A percentile compares a stretch with the other conserved stretches of the same genome.
phyloP scores from a whole-genome alignment of 2,888 invertebrate genomes.

The Spatulosminthurus flaviceps region DNA sequence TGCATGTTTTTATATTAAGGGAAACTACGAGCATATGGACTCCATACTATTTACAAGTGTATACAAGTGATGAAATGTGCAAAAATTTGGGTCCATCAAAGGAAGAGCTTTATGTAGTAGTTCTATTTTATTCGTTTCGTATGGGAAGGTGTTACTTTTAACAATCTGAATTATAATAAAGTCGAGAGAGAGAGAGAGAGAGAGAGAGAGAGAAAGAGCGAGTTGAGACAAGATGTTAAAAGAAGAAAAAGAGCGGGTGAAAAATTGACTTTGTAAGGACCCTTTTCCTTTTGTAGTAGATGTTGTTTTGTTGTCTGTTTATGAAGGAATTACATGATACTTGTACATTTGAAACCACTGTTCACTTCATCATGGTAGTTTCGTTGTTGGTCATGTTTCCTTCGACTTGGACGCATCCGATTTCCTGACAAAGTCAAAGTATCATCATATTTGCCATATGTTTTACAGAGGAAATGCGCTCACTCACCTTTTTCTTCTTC shows the following conservation, averaged over 20 bases:
- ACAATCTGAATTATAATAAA: too few relatives aligned
- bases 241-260: conserved; percentile 30
- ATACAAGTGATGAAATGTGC: too few relatives aligned
- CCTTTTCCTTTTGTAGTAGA: conserved; percentile 11
- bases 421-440: conserved; percentile 49
- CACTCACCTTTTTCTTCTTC: conserved; percentile 45
- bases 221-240: background rate
- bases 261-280: conserved; percentile 13
- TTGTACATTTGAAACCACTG: conserved; percentile 1
- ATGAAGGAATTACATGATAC: conserved; percentile 11
- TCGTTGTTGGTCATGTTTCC: conserved; percentile 45
- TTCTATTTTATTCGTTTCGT: too few relatives aligned
- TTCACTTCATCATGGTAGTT: conserved; percentile 40
- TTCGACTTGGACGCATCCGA: conserved; percentile 43
- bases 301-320: conserved; percentile 7
- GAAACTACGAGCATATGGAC: too few relatives aligned
- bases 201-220: too few relatives aligned
- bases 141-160: too few relatives aligned
- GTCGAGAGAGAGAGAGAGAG: too few relatives aligned
- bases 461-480: conserved; percentile 51
- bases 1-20: too few relatives aligned
- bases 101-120: too few relatives aligned
- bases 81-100: too few relatives aligned
- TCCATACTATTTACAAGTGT: too few relatives aligned
- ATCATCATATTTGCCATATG: conserved; percentile 56